Conservation (phyloP, 2,888 invertebrate genomes). For the Hedya salicella region DNA sequence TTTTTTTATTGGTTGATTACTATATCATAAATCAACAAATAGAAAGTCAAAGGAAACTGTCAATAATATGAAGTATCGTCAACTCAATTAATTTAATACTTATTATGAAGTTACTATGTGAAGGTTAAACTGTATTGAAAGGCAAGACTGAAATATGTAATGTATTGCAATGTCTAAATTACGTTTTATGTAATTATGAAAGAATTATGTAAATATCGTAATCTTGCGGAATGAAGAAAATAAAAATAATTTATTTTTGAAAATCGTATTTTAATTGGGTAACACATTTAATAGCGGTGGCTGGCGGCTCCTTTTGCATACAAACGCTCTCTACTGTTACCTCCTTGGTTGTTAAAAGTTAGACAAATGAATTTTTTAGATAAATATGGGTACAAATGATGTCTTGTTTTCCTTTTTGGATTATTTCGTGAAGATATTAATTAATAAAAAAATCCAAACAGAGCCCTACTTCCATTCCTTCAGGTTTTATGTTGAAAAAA, state of each 20-base stretch:
- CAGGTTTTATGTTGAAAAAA: too few relatives aligned
- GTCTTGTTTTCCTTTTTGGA: too few relatives aligned
- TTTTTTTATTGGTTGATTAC: constrained; percentile 48
- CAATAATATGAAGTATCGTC: background rate
- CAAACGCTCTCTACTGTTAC: too few relatives aligned
- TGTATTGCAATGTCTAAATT: constrained; percentile 59
- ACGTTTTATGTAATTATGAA: constrained; percentile 55
- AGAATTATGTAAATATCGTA: constrained; percentile 66
- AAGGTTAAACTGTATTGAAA: constrained; percentile 76
- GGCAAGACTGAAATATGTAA: constrained; percentile 81
- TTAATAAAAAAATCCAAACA: too few relatives aligned
- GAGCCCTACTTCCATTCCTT: too few relatives aligned
- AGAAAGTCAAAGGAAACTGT: background rate
- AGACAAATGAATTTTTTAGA: too few relatives aligned
- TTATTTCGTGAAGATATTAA: too few relatives aligned
- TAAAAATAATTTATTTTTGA: constrained; percentile 79
- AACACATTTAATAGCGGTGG: constrained; percentile 15
- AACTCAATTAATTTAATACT: background rate
- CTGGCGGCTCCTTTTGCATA: too few relatives aligned
- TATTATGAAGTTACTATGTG: constrained; percentile 44
- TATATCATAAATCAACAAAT: background rate
- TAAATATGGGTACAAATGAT: too few relatives aligned
- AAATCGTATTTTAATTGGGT: constrained; percentile 64
- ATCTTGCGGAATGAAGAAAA: constrained; percentile 72
- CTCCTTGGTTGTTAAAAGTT: too few relatives aligned